Base-by-base conservation (phyloP, 2,797 vertebrate species). In the Moxostoma hubbsi region DNA sequence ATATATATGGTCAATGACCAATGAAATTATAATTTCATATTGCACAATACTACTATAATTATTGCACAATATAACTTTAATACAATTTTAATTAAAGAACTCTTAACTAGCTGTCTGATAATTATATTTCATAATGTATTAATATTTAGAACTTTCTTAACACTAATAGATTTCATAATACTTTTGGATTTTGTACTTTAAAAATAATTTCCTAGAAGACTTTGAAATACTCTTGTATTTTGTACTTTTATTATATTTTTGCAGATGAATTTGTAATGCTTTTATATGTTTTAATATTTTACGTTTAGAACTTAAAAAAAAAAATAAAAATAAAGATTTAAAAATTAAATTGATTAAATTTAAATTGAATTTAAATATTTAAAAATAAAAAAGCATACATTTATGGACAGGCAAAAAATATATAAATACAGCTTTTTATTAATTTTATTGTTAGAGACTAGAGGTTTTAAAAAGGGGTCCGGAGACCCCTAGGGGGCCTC, bases 1-100 rank as follows among this genome's bases (percentile, higher is more conserved):
- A 7, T 46, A 64, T 64, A 64, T 64, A n/a, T n/a, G n/a, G 62
- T 47, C 43, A n/a, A 64, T 64, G 62, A 64, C 13, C 43, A 36
- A 36, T 15, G 8, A 64, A 64, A 64, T 46, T 46, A 64, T 64
- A 1, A 47, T 64, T 64, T 15, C 9, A 15, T 64, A 46, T 46
- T 62, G 24, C 12, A 63, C 61, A 7, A 45, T 64, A n/a, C 46
- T 15, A 64, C 46, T 46, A 15, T 46, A 15, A 64, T 47, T 43
- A 47, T 15, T 36, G 8, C 15, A 45, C 36, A 45, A 36, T 45
- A 63, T 63, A 63, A 18, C 36, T 4, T 36, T 36, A 36, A 36
- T 36, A 3, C 36, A 4, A 36, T 36, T 36, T 36, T 36, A 36
- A 36, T 36, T 36, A 36, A 36, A 36, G 36, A 36, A 36, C 36